Evolutionary conservation across 2,113 vertebrate genomes (phyloP).

Genomic region (Rattus rattus): DNA sequence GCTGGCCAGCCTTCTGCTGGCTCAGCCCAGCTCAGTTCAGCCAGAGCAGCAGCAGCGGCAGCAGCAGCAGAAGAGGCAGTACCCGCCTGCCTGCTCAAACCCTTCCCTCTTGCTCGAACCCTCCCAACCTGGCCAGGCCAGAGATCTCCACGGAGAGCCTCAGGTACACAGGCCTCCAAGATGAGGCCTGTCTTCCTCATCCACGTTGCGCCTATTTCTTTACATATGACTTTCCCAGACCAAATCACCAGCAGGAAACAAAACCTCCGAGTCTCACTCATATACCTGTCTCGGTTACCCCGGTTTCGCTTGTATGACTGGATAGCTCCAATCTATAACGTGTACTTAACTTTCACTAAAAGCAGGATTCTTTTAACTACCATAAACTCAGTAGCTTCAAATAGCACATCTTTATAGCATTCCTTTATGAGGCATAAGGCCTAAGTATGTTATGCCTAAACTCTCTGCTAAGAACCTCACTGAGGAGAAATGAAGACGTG

Average conservation of each 20-base stretch:
- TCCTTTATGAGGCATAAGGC: neutral
- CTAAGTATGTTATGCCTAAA: neutral
- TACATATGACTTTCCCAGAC: neutral
- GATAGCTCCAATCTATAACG: neutral
- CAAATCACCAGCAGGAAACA: neutral
- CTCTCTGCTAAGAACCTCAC: neutral
- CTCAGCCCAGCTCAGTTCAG: no score
- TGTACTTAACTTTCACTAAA: neutral
- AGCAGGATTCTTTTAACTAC: neutral
- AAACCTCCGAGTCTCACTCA: neutral
- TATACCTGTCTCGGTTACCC: neutral
- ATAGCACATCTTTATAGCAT: neutral
- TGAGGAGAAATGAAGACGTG: neutral
- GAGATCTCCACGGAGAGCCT: no score
- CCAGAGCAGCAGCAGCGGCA: no score
- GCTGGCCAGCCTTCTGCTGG: no score
- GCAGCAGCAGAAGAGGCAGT: no score
- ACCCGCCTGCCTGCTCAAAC: no score
- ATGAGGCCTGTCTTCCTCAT: rapidly evolving
- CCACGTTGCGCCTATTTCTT: neutral
- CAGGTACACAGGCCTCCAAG: no score
- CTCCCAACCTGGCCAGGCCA: no score
- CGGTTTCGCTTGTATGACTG: neutral
- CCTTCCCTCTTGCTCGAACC: no score
- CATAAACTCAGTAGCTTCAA: neutral